Base-by-base conservation (phyloP, 1,140 invertebrate genomes). In the Bombyx mandarina region DNA sequence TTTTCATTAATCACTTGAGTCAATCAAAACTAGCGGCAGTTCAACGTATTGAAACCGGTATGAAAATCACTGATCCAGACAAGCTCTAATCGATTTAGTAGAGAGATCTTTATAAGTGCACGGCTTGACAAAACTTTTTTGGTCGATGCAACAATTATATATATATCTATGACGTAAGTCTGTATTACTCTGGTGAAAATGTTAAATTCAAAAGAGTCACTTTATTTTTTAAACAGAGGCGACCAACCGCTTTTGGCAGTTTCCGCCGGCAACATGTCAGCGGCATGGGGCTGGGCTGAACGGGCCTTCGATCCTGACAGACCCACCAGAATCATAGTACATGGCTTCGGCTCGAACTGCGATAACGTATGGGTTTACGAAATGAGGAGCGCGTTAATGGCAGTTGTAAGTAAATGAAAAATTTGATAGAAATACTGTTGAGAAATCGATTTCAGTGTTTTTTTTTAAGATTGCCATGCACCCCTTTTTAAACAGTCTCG, bases 321-420 rank as follows among this genome's bases (percentile, higher is more conserved):
- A n/a, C 93, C 94, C 0, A 94, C 95, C 10, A 95, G 97, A 79
- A 92, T 99, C 26, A 95, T 99, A 60, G 95, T 98, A 0, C 97
- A 99, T 71, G 97, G 97, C 4, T 99, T 98, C 73, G 95, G 96
- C 1, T 96, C 95, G 50, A 94, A 94, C 67, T 97, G 96, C 71
- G 92, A 93, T 18, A 93, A 95, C 63, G 92, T 96, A 8, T 98
- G 97, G 97, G 95, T 98, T 0, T 94, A 95, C 72, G 95, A 97
- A 75, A 97, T 98, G 94, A 90, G 95, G 46, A 93, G 94, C 18
- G 95, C 95, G 8, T 89, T 98, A 1, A 94, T 97, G 92, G 92
- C 93, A 18, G 94, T 96, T 75, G 94, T 95, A 82, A 91, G 92
- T 78, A 42, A 12, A 47, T 6, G n/a, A 35, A 35, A 0, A 35